Percentiles rank a stretch among this genome's conserved stretches.
Conservation (phyloP, 2,797 vertebrate genomes). For the Poeciliopsis presidionis region DNA sequence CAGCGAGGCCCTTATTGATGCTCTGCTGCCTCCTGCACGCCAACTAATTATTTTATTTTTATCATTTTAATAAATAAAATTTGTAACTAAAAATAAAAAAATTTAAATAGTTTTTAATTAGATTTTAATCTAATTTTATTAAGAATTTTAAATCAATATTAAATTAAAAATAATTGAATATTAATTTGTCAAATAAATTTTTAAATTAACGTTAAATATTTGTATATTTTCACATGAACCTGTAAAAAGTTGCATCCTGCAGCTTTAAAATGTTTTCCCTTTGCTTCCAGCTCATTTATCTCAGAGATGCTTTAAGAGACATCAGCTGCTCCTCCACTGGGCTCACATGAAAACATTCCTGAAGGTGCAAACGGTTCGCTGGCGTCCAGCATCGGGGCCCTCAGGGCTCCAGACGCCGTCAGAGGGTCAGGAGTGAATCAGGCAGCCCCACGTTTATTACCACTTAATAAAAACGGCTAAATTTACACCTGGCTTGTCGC, state of each 20-base stretch:
- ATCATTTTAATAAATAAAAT: neutral
- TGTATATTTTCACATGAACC: too few species aligned
- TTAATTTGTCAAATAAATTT: too few species aligned
- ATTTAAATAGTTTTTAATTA: too few species aligned
- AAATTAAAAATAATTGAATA: neutral
- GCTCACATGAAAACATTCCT: slow-evolving; percentile 42
- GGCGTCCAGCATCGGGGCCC: slow-evolving; percentile 32
- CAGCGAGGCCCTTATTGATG: slow-evolving; percentile 21
- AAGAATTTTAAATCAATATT: too few species aligned
- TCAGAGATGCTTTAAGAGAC: neutral
- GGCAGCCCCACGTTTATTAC: too few species aligned
- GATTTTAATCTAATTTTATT: neutral
- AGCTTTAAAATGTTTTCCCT: neutral
- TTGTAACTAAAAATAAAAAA: too few species aligned
- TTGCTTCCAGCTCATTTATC: neutral
- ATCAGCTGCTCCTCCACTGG: neutral
- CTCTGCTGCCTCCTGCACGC: neutral
- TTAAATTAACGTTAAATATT: too few species aligned
- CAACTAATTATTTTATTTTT: neutral
- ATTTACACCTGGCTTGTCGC: too few species aligned
- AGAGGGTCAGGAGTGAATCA: neutral
- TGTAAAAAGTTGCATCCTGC: neutral
- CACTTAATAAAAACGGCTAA: too few species aligned
- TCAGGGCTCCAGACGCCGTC: neutral
- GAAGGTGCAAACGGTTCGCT: slow-evolving; percentile 10